These are phyloP conservation scores for Meganola albula DNA, from an alignment of 2,888 invertebrate genomes.

Conservation along the genomic window DNA sequence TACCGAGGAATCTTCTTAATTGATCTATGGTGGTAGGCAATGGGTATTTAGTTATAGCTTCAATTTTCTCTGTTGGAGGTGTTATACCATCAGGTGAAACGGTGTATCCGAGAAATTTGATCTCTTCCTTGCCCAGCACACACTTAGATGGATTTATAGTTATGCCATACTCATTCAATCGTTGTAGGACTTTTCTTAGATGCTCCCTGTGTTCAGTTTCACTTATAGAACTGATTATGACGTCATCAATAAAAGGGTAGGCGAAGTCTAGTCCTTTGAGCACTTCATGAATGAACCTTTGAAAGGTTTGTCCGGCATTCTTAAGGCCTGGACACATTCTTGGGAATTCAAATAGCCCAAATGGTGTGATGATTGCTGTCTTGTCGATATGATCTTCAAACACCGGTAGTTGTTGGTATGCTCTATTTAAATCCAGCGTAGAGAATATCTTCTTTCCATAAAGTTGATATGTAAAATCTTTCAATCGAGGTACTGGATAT, in stretches of 20 bases:
- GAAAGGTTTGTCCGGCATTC: neutral
- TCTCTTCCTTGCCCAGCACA: neutral
- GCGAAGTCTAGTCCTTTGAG: neutral
- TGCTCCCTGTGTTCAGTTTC: neutral
- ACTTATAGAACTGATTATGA: neutral
- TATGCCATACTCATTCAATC: neutral
- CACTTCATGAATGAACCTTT: slow-evolving; percentile 1
- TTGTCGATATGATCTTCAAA: neutral
- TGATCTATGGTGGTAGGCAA: neutral
- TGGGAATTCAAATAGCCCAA: neutral
- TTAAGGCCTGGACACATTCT: neutral
- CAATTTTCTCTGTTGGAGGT: neutral
- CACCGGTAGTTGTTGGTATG: neutral
- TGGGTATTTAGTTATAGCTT: neutral
- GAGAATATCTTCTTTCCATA: slow-evolving; percentile 1
- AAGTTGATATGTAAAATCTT: neutral
- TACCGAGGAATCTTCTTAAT: neutral
- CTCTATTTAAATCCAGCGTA: slow-evolving; percentile 4
- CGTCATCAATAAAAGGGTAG: neutral
- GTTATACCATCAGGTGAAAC: neutral
- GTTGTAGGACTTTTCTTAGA: neutral
- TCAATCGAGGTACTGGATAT: slow-evolving; percentile 1
- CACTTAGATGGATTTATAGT: neutral
- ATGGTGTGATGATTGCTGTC: neutral
- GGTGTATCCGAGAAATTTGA: slow-evolving; percentile 1